Evolutionary conservation across 2,797 vertebrate species (phyloP).

Genomic region (Holocentrus rufus): DNA sequence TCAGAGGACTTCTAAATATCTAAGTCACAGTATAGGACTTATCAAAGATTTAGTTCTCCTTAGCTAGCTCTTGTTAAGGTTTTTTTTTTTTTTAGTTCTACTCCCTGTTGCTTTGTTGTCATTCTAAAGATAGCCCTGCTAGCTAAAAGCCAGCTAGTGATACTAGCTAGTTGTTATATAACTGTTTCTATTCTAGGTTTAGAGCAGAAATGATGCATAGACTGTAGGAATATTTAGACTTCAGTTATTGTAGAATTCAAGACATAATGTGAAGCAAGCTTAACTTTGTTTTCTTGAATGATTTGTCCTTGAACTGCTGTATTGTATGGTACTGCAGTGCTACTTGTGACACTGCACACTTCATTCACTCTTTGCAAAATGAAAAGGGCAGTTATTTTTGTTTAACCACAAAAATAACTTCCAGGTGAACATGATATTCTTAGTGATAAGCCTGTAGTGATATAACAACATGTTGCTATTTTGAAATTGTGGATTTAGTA

Average conservation of each 20-base stretch:
- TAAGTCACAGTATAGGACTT: background rate
- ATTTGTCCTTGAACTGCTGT: too few relatives aligned
- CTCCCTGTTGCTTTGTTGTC: slow-evolving; percentile 18
- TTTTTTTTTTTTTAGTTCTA: slow-evolving; percentile 18
- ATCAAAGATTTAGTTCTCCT: slow-evolving; percentile 47
- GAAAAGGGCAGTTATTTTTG: background rate
- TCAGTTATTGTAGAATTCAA: background rate
- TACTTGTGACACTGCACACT: background rate
- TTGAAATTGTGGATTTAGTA: slow-evolving; percentile 14
- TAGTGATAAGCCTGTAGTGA: slow-evolving; percentile 24
- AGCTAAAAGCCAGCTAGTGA: slow-evolving; percentile 17
- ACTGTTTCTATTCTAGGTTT: slow-evolving; percentile 14
- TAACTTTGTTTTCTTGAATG: background rate
- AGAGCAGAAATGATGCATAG: slow-evolving; percentile 12
- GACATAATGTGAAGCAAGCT: background rate
- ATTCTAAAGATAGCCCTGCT: slow-evolving; percentile 38
- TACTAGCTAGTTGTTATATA: slow-evolving; percentile 32
- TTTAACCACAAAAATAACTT: slow-evolving; percentile 4
- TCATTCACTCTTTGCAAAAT: background rate
- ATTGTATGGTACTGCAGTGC: background rate
- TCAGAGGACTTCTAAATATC: slow-evolving; percentile 22
- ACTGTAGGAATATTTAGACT: background rate
- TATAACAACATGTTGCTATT: slow-evolving; percentile 42
- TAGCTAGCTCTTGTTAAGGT: slow-evolving; percentile 5
- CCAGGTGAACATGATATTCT: slow-evolving; percentile 3